These are phyloP conservation scores for Dasysyrphus albostriatus DNA, from an alignment of 2,888 invertebrate species.

Conservation along the genomic window DNA sequence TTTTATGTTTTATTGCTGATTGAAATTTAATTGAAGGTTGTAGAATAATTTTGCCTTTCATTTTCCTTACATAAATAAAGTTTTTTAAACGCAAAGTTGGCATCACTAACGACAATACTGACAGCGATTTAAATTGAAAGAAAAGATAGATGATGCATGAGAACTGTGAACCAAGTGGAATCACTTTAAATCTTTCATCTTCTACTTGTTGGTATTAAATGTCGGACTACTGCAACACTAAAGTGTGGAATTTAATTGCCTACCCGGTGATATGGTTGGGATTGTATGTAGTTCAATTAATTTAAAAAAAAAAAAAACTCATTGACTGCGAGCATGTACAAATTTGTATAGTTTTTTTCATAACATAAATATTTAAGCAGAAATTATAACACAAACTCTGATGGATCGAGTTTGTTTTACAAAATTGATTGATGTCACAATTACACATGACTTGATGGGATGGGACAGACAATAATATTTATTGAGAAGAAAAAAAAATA, in stretches of 20 bases:
- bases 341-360: neutral
- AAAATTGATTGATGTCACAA: conserved; percentile 42
- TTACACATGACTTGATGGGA: conserved; percentile 22
- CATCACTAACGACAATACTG: neutral
- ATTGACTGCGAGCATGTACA: conserved; percentile 19
- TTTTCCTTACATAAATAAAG: no score
- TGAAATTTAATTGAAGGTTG: no score
- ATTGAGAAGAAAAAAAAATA: neutral
- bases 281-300: conserved; percentile 39
- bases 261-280: neutral
- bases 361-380: conserved; percentile 32
- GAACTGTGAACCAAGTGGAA: conserved; percentile 27
- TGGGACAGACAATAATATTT: conserved; percentile 6
- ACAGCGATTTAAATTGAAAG: conserved; percentile 1
- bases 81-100: neutral
- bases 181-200: conserved; percentile 20
- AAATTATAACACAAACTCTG: neutral
- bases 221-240: neutral
- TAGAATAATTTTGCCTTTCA: no score
- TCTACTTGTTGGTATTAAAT: conserved; percentile 32
- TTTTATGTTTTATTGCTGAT: no score
- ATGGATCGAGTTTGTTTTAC: neutral
- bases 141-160: conserved; percentile 18
- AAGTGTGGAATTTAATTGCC: conserved; percentile 52
- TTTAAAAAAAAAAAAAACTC: conserved; percentile 40